phyloP scores from a whole-genome alignment of 2,797 vertebrate species.

The Falco peregrinus region DNA sequence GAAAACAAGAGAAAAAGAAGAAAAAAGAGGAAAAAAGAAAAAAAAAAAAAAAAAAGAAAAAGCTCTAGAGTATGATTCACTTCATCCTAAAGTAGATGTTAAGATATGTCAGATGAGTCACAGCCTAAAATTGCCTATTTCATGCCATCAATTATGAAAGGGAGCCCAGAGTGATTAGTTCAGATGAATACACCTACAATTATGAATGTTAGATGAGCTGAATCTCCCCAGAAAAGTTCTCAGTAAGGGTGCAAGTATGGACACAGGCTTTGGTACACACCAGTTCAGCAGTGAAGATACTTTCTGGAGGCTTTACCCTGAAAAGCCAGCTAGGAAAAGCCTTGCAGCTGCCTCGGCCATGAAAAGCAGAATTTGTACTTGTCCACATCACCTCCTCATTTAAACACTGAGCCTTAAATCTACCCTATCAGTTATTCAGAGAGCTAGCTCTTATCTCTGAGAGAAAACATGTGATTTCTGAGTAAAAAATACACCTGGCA shows the following conservation, averaged over 20 bases:
- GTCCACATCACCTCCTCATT: neutral
- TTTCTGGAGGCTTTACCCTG: neutral
- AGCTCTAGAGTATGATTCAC: conserved; percentile 23
- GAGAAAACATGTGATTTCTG: neutral
- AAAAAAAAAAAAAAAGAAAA: neutral
- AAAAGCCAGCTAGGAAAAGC: neutral
- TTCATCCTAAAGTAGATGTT: conserved; percentile 37
- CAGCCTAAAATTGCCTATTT: conserved; percentile 30
- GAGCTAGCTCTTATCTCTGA: neutral
- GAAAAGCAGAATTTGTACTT: neutral
- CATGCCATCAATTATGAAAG: conserved; percentile 22
- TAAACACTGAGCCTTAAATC: neutral
- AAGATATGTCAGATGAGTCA: conserved; percentile 50
- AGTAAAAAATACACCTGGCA: neutral
- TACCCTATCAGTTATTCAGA: neutral
- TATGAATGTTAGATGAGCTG: neutral
- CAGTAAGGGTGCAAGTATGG: neutral
- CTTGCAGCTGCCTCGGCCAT: neutral
- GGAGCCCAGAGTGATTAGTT: neutral
- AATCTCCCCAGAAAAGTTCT: neutral
- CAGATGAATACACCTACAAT: conserved; percentile 32
- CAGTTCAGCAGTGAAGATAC: neutral
- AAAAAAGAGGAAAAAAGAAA: neutral
- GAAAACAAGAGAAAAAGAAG: neutral
- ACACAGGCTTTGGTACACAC: neutral